phyloP scores from a whole-genome alignment of 2,888 invertebrate species.

The Dione juno region DNA sequence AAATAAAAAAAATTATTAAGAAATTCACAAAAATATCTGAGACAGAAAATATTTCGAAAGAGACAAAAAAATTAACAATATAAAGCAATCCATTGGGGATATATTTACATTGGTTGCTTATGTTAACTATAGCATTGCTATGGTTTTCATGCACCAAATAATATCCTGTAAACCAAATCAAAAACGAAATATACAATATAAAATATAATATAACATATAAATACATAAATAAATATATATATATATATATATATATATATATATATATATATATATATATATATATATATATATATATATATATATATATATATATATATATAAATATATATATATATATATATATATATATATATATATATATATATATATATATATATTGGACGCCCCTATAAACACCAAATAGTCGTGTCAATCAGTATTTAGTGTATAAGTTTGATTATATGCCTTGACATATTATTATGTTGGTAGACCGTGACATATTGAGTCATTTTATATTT shows the following conservation, averaged over 20 bases:
- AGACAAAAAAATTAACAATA: too few relatives aligned
- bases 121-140: too few relatives aligned
- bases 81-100: too few relatives aligned
- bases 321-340: neutral
- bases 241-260: neutral
- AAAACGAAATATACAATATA: too few relatives aligned
- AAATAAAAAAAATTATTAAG: too few relatives aligned
- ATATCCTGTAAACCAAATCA: too few relatives aligned
- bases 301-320: conserved; percentile 1
- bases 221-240: neutral
- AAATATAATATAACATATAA: neutral
- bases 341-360: conserved; percentile 1
- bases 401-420: conserved; percentile 9
- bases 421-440: conserved; percentile 3
- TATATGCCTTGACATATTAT: conserved; percentile 32
- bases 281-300: conserved; percentile 1
- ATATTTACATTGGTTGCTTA: too few relatives aligned
- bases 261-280: conserved; percentile 1
- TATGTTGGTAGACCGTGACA: conserved; percentile 31
- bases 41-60: too few relatives aligned
- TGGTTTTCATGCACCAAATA: too few relatives aligned
- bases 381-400: neutral
- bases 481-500: conserved; percentile 1
- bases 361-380: conserved; percentile 1
- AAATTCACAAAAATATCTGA: too few relatives aligned